Base-by-base conservation (phyloP, 2,797 vertebrate genomes). In the Lates japonicus region DNA sequence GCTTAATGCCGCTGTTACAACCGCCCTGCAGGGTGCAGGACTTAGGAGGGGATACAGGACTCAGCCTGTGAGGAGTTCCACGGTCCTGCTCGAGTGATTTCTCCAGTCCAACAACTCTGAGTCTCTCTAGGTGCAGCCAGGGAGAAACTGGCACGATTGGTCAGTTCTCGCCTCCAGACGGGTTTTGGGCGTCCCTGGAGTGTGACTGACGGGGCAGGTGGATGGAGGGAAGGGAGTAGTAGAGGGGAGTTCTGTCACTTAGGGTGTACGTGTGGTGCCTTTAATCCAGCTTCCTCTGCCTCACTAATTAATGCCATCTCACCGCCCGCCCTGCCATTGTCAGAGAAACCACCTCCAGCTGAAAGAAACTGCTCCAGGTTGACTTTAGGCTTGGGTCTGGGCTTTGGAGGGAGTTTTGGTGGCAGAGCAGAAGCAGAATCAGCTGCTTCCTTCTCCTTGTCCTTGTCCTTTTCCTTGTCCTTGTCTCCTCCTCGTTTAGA, bases 31-130 rank as follows among this genome's bases (percentile, higher is more conserved):
- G 63, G n/a, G n/a, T n/a, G 75, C 70, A 2, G 92, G 89, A 65
- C 91, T 91, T 4, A 89, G 81, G n/a, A 44, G 91, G 90, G 35
- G 91, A 87, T 5, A 87, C 16, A 7, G 95, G 93, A 59, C 90
- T 93, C 85, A 73, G 94, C 94, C 81, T 93, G 90, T 29, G 94
- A 94, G 67, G 94, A 93, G 85, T 94, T 95, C 94, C 94, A 95
- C 93, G n/a, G n/a, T n/a, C 73, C 89, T 86, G 44, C 88, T 52
- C 87, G 70, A 42, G 75, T 64, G 48, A 93, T n/a, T 87, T 80
- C 92, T 90, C 93, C 93, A 93, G 87, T 93, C 90, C 76, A 93
- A 57, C 78, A 93, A 69, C 72, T 91, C 89, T 0, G 88, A 78
- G 90, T 93, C 91, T 75, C 91, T 89, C 74, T n/a, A 93, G 93